A percentile compares a stretch with the other conserved stretches of the same genome.
These are phyloP conservation scores for Neuroscelio doddi DNA, from an alignment of 2,888 invertebrate species.

Conservation along the genomic window DNA sequence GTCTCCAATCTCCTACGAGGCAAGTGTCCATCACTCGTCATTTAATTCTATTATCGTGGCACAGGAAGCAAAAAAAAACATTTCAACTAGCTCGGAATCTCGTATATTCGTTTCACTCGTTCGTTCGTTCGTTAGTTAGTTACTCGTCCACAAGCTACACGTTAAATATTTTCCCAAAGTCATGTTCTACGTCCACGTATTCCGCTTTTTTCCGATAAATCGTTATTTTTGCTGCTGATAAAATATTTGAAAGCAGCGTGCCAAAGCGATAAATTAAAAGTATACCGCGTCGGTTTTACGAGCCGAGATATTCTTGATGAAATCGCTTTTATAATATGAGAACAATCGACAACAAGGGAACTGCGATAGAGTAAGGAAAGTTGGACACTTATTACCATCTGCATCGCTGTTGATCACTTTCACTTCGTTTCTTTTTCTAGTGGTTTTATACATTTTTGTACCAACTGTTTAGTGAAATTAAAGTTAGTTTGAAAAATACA, in stretches of 20 bases:
- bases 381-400: conserved; percentile 35
- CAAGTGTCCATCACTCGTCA: conserved; percentile 42
- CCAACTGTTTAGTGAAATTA: too few species aligned
- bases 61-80: conserved; percentile 17
- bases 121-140: conserved; percentile 19
- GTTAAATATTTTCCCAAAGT: conserved; percentile 50
- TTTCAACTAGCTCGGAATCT: conserved; percentile 8
- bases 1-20: conserved; percentile 60
- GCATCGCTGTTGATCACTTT: conserved; percentile 36
- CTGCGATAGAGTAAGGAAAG: conserved; percentile 8
- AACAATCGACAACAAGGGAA: conserved; percentile 17
- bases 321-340: conserved; percentile 33
- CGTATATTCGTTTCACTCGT: too few species aligned
- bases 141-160: conserved; percentile 24
- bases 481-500: too few species aligned
- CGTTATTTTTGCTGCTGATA: conserved; percentile 47
- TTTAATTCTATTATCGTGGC: conserved; percentile 37
- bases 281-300: conserved; percentile 2
- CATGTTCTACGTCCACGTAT: conserved; percentile 4
- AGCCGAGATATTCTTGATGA: conserved; percentile 26
- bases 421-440: conserved; percentile 32
- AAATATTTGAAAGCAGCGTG: conserved; percentile 44
- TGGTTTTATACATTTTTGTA: neutral
- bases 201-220: conserved; percentile 37
- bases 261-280: conserved; percentile 39